Evolutionary conservation across 2,113 vertebrate genomes (phyloP).

Genomic region (Varanus komodoensis): DNA sequence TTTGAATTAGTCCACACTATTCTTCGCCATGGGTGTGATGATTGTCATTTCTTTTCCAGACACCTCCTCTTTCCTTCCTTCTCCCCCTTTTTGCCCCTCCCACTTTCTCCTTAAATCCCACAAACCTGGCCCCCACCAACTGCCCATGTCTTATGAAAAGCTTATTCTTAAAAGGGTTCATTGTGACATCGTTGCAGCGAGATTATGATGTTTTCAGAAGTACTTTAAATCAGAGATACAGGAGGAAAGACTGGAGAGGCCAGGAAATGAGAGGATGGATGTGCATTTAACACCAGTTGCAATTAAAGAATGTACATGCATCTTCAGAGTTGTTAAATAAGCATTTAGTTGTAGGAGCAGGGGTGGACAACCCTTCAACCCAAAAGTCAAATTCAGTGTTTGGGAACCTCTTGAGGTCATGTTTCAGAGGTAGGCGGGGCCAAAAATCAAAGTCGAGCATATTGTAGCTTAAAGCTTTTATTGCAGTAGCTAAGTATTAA

Average conservation of each 20-base stretch:
- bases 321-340: slow-evolving; percentile 20
- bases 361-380: neutral
- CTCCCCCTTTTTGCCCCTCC: neutral
- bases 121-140: neutral
- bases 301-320: slow-evolving; percentile 9
- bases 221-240: slow-evolving; percentile 21
- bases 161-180: slow-evolving; percentile 23
- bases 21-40: fast-evolving
- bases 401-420: no score
- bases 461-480: no score
- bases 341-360: neutral
- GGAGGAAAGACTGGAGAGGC: neutral
- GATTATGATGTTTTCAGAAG: slow-evolving; percentile 22
- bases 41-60: neutral
- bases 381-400: no score
- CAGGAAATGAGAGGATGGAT: neutral
- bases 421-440: no score
- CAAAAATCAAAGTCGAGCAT: no score
- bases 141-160: neutral
- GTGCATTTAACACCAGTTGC: slow-evolving; percentile 18
- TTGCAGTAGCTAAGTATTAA: no score
- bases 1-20: neutral
- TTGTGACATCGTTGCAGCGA: slow-evolving; percentile 38
- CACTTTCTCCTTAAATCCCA: neutral
- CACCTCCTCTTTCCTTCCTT: neutral